Evolutionary conservation across 2,888 invertebrate genomes (phyloP).

Genomic region (Acronicta alni): DNA sequence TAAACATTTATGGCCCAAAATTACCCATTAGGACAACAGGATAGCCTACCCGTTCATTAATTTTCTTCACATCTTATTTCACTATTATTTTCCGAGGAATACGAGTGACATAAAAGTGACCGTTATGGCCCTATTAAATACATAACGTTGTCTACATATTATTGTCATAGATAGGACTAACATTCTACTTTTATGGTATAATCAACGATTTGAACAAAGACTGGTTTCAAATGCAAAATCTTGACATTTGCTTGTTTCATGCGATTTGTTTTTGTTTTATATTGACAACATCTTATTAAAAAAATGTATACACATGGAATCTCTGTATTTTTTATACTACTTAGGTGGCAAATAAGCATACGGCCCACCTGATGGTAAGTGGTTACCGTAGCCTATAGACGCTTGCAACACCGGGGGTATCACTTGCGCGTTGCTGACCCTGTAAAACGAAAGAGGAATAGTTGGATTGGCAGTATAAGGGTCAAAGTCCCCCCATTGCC

Average conservation of each 20-base stretch:
- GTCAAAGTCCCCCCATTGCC: no score
- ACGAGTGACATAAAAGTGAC: constrained; percentile 53
- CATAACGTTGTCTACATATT: constrained; percentile 40
- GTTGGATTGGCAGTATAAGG: no score
- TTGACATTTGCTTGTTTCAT: background rate
- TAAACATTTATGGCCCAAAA: constrained; percentile 13
- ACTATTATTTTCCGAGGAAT: constrained; percentile 48
- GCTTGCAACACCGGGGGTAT: no score
- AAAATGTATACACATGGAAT: no score
- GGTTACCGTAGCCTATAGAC: no score
- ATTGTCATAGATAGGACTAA: constrained; percentile 50
- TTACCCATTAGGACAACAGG: constrained; percentile 22
- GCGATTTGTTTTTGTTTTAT: no score
- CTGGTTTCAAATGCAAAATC: background rate
- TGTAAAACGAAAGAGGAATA: no score
- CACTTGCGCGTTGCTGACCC: no score
- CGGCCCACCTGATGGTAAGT: no score
- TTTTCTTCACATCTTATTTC: constrained; percentile 36
- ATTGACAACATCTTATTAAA: no score
- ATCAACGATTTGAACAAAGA: constrained; percentile 42
- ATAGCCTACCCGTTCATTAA: constrained; percentile 31
- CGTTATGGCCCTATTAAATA: constrained; percentile 54
- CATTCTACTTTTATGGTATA: constrained; percentile 45
- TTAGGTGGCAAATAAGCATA: no score
- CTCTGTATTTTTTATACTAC: no score